phyloP scores from a whole-genome alignment of 1,140 invertebrate species.

The Epicauta chinensis region DNA sequence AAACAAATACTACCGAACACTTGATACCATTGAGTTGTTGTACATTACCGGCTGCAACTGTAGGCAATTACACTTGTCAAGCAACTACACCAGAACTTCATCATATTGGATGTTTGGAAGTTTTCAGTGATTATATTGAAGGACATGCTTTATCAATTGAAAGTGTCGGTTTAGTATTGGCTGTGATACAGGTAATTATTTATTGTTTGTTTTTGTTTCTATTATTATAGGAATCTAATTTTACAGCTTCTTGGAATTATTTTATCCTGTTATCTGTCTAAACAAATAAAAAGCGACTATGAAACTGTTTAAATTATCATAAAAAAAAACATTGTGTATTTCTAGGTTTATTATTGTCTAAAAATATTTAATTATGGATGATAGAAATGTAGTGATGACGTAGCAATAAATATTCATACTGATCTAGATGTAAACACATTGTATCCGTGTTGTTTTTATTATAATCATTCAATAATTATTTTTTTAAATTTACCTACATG shows the following conservation, averaged over 20 bases:
- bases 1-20: conserved; percentile 14
- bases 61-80: conserved; percentile 41
- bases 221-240: no score
- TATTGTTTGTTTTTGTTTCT: no score
- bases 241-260: conserved; percentile 35
- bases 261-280: conserved; percentile 31
- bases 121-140: conserved; percentile 13
- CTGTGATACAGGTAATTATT: conserved; percentile 6
- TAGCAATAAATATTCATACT: no score
- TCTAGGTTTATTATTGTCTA: no score
- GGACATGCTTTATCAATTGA: conserved; percentile 6
- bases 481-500: no score
- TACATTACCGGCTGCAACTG: conserved; percentile 33
- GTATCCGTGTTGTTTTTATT: no score
- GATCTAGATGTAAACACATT: no score
- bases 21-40: conserved; percentile 61
- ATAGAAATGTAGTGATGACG: no score
- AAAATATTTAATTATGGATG: no score
- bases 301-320: conserved; percentile 27
- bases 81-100: conserved; percentile 22
- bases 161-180: conserved; percentile 5
- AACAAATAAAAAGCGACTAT: conserved; percentile 34
- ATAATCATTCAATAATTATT: no score
- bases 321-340: no score
- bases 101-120: conserved; percentile 50